Evolutionary conservation across 2,113 vertebrate genomes (phyloP), one percentile per base, ranked within the genome.

Genomic region (Tragelaphus imberbis): DNA sequence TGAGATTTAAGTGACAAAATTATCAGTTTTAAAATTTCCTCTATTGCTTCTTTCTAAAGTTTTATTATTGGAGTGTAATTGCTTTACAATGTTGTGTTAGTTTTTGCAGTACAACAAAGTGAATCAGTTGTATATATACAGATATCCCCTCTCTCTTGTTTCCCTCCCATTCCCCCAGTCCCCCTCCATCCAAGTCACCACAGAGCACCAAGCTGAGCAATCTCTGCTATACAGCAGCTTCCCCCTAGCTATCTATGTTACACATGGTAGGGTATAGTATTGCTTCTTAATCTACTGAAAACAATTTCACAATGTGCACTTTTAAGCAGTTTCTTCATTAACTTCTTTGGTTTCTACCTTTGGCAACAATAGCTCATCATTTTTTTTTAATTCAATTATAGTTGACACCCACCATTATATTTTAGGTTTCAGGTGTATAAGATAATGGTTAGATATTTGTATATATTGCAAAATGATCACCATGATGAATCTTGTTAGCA

Each of bases 341-440:
- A 51, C 30, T 56, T 68, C 15, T 47, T 87, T 88, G 51, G 93
- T 91, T 93, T 77, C 33, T 49, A 56, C 87, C 44, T 94, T 75
- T 84, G 98, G 98, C 0, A 99, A 89, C 84, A 99, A 82, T 55
- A 33, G 16, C 49, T 82, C 49, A n/a, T 53, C 5, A 23, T 81
- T 81, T 81, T 55, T 30, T 33, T 80, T 55, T n/a, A 4, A n/a
- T 82, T 80, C 49, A 55, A 19, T 11, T 82, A 55, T 55, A 55
- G 80, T 23, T 55, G 30, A 82, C 0, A 1, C 19, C 80, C 80
- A 55, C 79, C 19, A 56, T 25, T 56, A 8, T 55, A 55, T 55
- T 36, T 84, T 30, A 36, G 33, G 11, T 55, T 56, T 84, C 81
- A 25, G 11, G 33, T 84, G 33, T 56, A 56, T 7, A 56, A 56